Conservation (phyloP, 2,797 vertebrate genomes). For the Harpagifer antarcticus region DNA sequence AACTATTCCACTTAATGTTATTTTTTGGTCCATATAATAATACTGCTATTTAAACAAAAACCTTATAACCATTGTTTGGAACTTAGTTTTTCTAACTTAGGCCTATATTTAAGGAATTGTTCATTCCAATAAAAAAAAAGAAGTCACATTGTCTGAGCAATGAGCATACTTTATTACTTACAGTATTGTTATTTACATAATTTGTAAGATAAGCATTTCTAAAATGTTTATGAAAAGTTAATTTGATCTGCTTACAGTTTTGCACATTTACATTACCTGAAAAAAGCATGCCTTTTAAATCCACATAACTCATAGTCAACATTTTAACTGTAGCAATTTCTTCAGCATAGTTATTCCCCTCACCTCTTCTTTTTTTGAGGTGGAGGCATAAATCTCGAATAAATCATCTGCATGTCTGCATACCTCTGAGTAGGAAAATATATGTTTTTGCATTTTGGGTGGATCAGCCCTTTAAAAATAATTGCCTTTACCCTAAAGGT, state of each 20-base stretch:
- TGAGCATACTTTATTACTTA: too few species aligned
- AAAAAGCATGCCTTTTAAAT: too few species aligned
- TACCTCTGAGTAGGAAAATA: slow-evolving; percentile 37
- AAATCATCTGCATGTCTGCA: slow-evolving; percentile 35
- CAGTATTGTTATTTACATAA: too few species aligned
- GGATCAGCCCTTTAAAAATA: slow-evolving; percentile 35
- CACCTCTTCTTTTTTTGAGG: background rate
- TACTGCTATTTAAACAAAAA: too few species aligned
- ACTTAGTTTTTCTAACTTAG: background rate
- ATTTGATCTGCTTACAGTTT: too few species aligned
- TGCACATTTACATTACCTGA: too few species aligned
- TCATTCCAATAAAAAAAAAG: background rate
- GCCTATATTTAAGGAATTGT: background rate
- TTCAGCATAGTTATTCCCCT: background rate
- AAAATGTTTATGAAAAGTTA: background rate
- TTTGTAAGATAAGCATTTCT: too few species aligned
- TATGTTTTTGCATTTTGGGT: slow-evolving; percentile 45
- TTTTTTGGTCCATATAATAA: background rate
- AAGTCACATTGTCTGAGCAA: background rate
- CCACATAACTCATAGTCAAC: too few species aligned
- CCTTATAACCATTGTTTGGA: background rate
- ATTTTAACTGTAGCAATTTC: background rate
- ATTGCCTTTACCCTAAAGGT: slow-evolving; percentile 45
- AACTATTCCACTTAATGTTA: too few species aligned
- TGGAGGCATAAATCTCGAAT: slow-evolving; percentile 15